These are phyloP conservation scores for Drosophila tanythrix DNA, from an alignment of 2,888 invertebrate species.

Conservation along the genomic window DNA sequence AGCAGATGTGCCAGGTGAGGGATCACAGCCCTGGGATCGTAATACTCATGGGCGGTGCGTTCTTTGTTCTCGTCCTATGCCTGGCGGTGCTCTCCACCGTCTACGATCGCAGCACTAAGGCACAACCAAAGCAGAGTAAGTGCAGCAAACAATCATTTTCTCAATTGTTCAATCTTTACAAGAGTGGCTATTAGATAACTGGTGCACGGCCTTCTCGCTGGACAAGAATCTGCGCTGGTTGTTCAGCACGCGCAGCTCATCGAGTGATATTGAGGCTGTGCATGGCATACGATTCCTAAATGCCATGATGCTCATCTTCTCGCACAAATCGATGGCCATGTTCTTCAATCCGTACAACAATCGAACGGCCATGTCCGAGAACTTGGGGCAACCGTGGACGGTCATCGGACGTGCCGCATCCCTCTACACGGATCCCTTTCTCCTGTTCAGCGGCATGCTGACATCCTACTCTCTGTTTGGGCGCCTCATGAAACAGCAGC, in stretches of 20 bases:
- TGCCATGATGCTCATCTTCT: conserved; percentile 87
- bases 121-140: conserved; percentile 78
- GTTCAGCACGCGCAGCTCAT: conserved; percentile 85
- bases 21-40: conserved; percentile 84
- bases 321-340: conserved; percentile 90
- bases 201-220: conserved; percentile 88
- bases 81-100: conserved; percentile 83
- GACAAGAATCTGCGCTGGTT: conserved; percentile 87
- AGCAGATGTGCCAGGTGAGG: conserved; percentile 87
- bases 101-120: conserved; percentile 79
- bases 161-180: not conserved
- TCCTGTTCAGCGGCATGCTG: conserved; percentile 89
- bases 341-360: conserved; percentile 89
- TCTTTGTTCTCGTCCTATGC: conserved; percentile 85
- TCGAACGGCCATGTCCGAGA: conserved; percentile 88
- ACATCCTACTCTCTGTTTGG: conserved; percentile 88
- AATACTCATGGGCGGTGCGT: conserved; percentile 86
- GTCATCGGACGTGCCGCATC: conserved; percentile 89
- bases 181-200: conserved; percentile 84
- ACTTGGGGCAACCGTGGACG: conserved; percentile 88
- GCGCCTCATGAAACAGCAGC: conserved; percentile 86
- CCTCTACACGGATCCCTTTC: conserved; percentile 90
- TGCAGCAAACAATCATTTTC: conserved; percentile 5
- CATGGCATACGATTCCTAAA: conserved; percentile 89
- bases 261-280: conserved; percentile 87